These are phyloP conservation scores for Dermochelys coriacea DNA, from an alignment of 2,797 vertebrate species.

Conservation along the genomic window DNA sequence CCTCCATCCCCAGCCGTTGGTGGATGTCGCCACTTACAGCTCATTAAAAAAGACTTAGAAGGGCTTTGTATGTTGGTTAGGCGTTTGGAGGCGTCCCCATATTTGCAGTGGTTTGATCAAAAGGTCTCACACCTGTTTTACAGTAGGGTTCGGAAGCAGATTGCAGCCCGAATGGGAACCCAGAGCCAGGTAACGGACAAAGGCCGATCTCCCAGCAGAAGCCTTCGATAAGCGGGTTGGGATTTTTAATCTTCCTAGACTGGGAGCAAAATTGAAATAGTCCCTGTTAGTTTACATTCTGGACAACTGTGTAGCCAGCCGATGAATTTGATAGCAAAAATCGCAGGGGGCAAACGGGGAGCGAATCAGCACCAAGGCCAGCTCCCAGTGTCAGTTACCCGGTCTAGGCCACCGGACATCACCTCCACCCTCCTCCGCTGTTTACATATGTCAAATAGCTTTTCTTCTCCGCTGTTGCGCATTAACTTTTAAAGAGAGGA, in stretches of 20 bases:
- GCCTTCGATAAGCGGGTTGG: neutral
- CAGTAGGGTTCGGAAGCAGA: conserved; percentile 31
- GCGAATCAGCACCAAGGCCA: conserved; percentile 81
- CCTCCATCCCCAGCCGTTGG: neutral
- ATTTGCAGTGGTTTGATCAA: neutral
- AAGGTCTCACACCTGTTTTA: conserved; percentile 70
- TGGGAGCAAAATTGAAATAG: neutral
- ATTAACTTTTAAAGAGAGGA: neutral
- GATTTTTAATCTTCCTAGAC: neutral
- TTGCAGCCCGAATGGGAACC: conserved; percentile 23
- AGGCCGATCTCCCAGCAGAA: neutral
- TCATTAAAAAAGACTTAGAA: neutral
- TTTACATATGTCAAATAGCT: neutral
- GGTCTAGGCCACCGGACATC: neutral
- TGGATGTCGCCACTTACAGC: neutral
- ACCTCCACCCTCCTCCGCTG: neutral
- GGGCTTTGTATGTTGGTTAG: neutral
- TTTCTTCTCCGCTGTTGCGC: neutral
- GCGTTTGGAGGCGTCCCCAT: neutral
- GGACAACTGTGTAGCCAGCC: neutral
- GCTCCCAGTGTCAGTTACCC: conserved; percentile 9
- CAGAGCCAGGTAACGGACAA: conserved; percentile 68
- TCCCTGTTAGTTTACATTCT: neutral
- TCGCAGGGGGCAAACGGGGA: too few species aligned
- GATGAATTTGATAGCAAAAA: neutral